Percentiles rank a stretch among this genome's conserved stretches.
These are phyloP conservation scores for Myrmecophaga tridactyla DNA, from an alignment of 2,113 vertebrate species.

Conservation along the genomic window DNA sequence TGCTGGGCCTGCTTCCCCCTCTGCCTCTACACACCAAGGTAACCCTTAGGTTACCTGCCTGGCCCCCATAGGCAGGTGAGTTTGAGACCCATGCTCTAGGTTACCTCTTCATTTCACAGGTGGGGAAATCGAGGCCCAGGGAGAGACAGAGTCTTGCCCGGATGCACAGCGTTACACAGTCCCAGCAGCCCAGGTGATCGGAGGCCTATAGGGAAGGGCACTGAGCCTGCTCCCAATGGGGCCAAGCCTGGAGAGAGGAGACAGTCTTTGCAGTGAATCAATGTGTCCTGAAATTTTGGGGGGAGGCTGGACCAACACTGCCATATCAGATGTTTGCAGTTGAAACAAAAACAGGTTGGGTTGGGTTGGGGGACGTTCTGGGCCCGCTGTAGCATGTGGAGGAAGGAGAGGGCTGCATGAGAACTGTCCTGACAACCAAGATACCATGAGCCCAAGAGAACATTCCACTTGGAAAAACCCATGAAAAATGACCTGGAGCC, in stretches of 20 bases:
- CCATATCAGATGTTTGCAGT: rapidly evolving
- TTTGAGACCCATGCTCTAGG: not conserved
- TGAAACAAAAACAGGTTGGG: not conserved
- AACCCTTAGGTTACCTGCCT: not conserved
- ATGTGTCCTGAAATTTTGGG: not conserved
- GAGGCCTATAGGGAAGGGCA: not conserved
- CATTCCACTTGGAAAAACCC: not conserved
- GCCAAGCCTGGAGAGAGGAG: not conserved
- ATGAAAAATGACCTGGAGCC: not conserved
- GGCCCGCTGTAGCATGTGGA: not conserved
- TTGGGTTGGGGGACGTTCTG: not conserved
- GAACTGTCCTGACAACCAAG: too few relatives aligned
- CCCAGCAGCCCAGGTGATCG: rapidly evolving
- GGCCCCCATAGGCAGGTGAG: not conserved
- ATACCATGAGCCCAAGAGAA: not conserved
- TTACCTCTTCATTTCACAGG: rapidly evolving
- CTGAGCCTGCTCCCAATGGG: rapidly evolving
- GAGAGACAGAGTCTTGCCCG: not conserved
- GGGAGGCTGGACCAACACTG: rapidly evolving
- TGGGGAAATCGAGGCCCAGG: not conserved
- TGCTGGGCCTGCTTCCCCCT: rapidly evolving
- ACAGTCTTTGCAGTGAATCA: not conserved
- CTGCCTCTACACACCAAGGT: rapidly evolving
- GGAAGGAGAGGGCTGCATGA: not conserved
- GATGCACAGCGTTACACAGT: rapidly evolving